These are phyloP conservation scores for Eupithecia dodoneata DNA, from an alignment of 2,888 invertebrate genomes.

Conservation along the genomic window DNA sequence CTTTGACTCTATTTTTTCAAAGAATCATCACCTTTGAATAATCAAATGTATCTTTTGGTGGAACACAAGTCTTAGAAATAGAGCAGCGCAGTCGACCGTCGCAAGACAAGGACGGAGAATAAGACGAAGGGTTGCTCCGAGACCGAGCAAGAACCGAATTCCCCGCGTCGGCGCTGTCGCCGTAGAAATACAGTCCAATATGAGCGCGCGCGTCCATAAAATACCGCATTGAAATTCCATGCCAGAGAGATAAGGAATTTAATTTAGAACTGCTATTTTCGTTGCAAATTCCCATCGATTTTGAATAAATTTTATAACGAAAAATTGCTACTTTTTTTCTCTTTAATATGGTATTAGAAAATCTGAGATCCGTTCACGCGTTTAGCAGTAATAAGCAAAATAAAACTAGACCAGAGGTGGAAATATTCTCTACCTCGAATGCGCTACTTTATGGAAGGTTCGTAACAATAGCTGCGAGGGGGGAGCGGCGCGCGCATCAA, in stretches of 20 bases:
- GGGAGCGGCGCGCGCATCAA: conserved; percentile 78
- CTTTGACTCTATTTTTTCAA: no score
- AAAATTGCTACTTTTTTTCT: conserved; percentile 73
- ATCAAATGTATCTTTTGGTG: conserved; percentile 41
- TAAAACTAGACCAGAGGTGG: conserved; percentile 75
- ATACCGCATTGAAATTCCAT: conserved; percentile 80
- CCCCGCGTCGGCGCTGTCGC: conserved; percentile 53
- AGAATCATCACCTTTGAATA: neutral
- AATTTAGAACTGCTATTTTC: conserved; percentile 60
- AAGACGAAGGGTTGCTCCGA: conserved; percentile 85
- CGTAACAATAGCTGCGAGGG: conserved; percentile 84
- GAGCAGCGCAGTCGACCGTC: conserved; percentile 81
- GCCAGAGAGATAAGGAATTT: conserved; percentile 84
- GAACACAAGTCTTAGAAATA: conserved; percentile 57
- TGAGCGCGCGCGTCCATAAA: conserved; percentile 78
- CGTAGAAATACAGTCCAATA: conserved; percentile 68
- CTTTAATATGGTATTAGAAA: conserved; percentile 52
- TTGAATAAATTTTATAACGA: conserved; percentile 53
- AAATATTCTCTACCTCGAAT: conserved; percentile 71
- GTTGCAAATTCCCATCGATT: conserved; percentile 28
- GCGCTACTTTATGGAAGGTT: conserved; percentile 74
- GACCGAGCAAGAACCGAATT: conserved; percentile 77
- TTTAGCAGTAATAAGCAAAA: conserved; percentile 56
- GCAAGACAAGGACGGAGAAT: conserved; percentile 84
- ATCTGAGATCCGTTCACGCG: neutral